phyloP scores from a whole-genome alignment of 2,888 invertebrate genomes.

The Phragmatobia fuliginosa region DNA sequence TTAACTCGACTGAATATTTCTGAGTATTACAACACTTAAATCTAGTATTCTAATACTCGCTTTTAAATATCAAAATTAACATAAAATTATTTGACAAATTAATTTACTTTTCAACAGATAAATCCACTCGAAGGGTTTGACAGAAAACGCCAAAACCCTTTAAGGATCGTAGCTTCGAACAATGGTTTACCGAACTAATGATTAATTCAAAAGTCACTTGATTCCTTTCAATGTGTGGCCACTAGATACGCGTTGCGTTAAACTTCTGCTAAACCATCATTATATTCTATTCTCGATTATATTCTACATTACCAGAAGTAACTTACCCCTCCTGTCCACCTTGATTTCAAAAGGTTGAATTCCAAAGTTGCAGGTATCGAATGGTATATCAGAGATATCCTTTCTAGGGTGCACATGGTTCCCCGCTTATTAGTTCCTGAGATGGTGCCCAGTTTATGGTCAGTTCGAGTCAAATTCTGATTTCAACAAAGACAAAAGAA shows the following conservation, averaged over 20 bases:
- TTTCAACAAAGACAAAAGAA: no score
- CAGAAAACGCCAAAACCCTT: constrained; percentile 68
- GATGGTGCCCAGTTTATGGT: no score
- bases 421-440: no score
- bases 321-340: no score
- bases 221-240: constrained; percentile 68
- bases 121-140: constrained; percentile 70
- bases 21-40: constrained; percentile 6
- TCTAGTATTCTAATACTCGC: constrained; percentile 31
- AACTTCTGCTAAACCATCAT: not conserved
- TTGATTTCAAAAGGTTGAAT: no score
- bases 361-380: no score
- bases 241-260: constrained; percentile 40
- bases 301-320: no score
- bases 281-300: not conserved
- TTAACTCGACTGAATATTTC: constrained; percentile 6
- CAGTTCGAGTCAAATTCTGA: no score
- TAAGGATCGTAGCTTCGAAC: constrained; percentile 71
- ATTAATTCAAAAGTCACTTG: constrained; percentile 82
- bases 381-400: no score
- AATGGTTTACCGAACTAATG: constrained; percentile 80
- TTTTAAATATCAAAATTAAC: constrained; percentile 46
- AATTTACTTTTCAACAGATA: constrained; percentile 75
- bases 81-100: constrained; percentile 61
- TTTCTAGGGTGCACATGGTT: no score